phyloP scores from a whole-genome alignment of 53 echinoderm and acorn worm species.

The Paelopatides confundens region DNA sequence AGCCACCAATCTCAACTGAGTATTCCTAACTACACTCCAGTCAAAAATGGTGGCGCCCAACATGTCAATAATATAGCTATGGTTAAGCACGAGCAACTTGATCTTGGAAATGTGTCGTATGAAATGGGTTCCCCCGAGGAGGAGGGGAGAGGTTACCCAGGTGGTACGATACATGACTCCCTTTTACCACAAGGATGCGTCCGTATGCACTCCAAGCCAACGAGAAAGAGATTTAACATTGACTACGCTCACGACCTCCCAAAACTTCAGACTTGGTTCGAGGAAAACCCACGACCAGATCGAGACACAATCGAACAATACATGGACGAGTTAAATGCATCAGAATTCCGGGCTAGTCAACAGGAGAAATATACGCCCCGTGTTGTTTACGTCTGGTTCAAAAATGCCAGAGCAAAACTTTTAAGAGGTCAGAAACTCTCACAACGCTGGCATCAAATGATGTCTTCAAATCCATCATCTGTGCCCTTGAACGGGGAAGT shows the following conservation, averaged over 20 bases:
- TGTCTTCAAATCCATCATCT: conserved; percentile 11
- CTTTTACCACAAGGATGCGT: conserved; percentile 22
- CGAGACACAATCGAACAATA: conserved; percentile 85
- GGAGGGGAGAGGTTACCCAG: not conserved
- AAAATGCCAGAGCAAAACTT: conserved; percentile 94
- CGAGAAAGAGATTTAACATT: conserved; percentile 94
- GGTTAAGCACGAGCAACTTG: not conserved
- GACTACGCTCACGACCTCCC: conserved; percentile 92
- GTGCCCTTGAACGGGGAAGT: conserved; percentile 9
- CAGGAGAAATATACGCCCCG: conserved; percentile 88
- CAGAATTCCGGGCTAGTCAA: conserved; percentile 78
- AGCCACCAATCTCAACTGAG: not conserved
- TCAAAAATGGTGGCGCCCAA: conserved; percentile 1
- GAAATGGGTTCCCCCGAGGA: not conserved
- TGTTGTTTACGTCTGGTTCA: conserved; percentile 97
- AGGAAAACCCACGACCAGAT: conserved; percentile 85
- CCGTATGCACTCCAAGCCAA: conserved; percentile 25
- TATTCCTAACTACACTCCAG: conserved; percentile 39
- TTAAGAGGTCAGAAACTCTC: conserved; percentile 49
- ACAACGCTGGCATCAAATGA: conserved; percentile 44
- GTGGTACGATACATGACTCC: not conserved
- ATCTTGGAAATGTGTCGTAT: not conserved
- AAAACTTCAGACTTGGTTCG: conserved; percentile 91
- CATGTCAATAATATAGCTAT: not conserved
- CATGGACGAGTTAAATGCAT: conserved; percentile 85